phyloP scores from a whole-genome alignment of 2,113 vertebrate genomes.

The Lophochroa leadbeateri region DNA sequence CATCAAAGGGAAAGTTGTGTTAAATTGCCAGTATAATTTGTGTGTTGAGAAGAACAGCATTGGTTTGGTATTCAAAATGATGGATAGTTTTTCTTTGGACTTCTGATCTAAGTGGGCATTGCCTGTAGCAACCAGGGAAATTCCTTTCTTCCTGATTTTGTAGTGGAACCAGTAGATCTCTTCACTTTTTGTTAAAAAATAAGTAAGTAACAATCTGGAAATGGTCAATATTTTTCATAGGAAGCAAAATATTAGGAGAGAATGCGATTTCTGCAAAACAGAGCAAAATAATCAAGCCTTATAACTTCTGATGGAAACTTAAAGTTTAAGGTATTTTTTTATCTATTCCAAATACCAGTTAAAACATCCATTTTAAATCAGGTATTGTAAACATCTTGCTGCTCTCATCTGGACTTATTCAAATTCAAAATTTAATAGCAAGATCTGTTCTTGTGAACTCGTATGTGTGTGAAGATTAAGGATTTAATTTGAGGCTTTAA shows the following conservation, averaged over 20 bases:
- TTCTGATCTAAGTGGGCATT: neutral
- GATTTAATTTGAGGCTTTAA: neutral
- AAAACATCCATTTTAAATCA: neutral
- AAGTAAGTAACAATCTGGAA: neutral
- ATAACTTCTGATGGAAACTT: neutral
- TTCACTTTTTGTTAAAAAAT: neutral
- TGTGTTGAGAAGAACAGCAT: neutral
- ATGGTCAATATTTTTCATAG: neutral
- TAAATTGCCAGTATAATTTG: neutral
- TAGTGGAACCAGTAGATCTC: neutral
- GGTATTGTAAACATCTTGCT: neutral
- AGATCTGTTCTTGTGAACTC: neutral
- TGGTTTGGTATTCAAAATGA: neutral
- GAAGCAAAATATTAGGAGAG: neutral
- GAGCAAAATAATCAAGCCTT: neutral
- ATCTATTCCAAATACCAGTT: neutral
- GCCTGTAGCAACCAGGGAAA: neutral
- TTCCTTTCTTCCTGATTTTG: neutral
- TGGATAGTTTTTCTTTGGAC: neutral
- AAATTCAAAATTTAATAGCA: neutral
- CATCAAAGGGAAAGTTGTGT: neutral
- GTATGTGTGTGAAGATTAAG: neutral
- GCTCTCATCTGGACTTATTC: neutral
- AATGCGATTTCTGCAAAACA: neutral
- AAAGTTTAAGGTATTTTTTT: neutral